Base-by-base conservation (phyloP, 2,888 invertebrate genomes). In the Neocrepidodera transversa region DNA sequence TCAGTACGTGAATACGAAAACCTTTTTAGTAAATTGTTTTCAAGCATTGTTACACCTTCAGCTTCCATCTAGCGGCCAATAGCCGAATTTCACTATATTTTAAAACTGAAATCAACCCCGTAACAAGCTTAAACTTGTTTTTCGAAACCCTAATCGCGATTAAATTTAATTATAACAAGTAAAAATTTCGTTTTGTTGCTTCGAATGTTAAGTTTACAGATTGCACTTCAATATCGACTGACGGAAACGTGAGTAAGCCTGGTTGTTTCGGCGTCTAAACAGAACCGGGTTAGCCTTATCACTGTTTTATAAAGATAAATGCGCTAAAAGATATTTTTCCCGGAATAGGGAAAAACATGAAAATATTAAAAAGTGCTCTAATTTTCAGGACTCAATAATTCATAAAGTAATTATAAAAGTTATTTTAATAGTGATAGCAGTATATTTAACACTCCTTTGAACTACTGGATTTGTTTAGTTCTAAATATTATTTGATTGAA, bases 211-310 rank as follows among this genome's bases (percentile, higher is more conserved):
- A 16, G 28, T 40, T 30, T 18, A 36, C 8, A 51, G 40, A 30
- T 43, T 43, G 35, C 45, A 54, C 45, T 36, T 30, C 40, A 40
- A 54, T 54, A 54, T 54, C 45, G 54, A 54, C 54, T 54, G 54
- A 54, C 54, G 54, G 54, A 54, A 54, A 36, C 26, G 35, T 54
- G 54, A 47, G 45, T 54, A 54, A 17, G 54, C 45, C 54, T 54
- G 35, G 54, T 20, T 35, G 54, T 54, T 45, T 47, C 26, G 47
- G 45, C 45, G 54, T 42, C 36, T 47, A 54, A 32, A 36, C 54
- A 54, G 54, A 36, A 28, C 45, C 54, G 54, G 54, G 30, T 23
- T 54, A 54, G 54, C 54, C 26, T 8, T 54, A 36, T 35, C 54
- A 20, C 13, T 26, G 17, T 43, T 52, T 42, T 28, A 45, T 40